Conservation (phyloP, 1,140 invertebrate genomes). For the Araneus ventricosus region DNA sequence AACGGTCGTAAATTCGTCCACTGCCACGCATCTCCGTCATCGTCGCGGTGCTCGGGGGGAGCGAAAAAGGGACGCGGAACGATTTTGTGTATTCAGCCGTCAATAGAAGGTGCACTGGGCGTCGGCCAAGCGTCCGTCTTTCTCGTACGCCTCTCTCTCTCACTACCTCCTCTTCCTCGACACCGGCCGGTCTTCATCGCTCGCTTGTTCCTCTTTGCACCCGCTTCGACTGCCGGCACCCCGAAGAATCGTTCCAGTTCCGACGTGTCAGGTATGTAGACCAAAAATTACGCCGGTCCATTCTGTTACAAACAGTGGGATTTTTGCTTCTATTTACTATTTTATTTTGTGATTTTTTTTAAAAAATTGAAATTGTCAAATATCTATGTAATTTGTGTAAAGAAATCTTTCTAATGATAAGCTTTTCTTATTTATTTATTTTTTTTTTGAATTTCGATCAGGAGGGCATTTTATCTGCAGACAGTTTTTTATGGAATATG, state of each 20-base stretch:
- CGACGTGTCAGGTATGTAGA: slow-evolving; percentile 7
- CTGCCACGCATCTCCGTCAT: slow-evolving; percentile 57
- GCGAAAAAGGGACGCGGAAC: slow-evolving; percentile 14
- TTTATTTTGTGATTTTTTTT: too few species aligned
- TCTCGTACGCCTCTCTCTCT: background rate
- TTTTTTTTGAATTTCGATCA: too few species aligned
- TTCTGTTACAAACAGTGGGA: too few species aligned
- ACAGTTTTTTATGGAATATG: too few species aligned
- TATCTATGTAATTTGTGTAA: too few species aligned
- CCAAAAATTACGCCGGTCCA: background rate
- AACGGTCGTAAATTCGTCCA: background rate
- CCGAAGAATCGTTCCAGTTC: background rate
- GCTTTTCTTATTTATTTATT: too few species aligned
- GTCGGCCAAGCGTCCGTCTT: slow-evolving; percentile 16
- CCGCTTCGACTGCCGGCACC: slow-evolving; percentile 8
- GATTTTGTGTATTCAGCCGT: slow-evolving; percentile 41
- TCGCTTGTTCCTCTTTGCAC: background rate
- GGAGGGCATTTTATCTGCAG: too few species aligned
- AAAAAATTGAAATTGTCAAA: too few species aligned
- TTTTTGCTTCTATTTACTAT: too few species aligned
- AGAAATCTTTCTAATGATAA: too few species aligned
- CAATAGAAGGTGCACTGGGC: slow-evolving; percentile 24
- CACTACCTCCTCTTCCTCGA: slow-evolving; percentile 20
- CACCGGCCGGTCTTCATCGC: slow-evolving; percentile 11
- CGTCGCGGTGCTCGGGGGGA: slow-evolving; percentile 14